Evolutionary conservation across 2,113 vertebrate genomes (phyloP).

Genomic region (Cyphomyrus discorhynchus): DNA sequence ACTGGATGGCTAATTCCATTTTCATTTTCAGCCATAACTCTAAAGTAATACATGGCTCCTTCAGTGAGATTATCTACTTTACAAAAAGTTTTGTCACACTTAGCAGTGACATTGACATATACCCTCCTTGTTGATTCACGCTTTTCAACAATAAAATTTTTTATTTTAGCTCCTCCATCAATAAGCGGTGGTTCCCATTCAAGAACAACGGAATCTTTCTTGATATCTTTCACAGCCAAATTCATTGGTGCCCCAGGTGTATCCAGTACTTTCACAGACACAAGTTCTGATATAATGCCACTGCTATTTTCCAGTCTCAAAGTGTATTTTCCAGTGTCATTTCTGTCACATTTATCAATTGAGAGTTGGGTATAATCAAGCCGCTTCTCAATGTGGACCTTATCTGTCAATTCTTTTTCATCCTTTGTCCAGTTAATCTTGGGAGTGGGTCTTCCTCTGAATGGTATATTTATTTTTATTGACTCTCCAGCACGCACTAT

Average conservation of each 20-base stretch:
- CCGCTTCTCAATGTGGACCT: slow-evolving; percentile 72
- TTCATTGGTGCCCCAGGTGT: slow-evolving; percentile 75
- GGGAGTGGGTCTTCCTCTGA: slow-evolving; percentile 85
- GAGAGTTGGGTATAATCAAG: slow-evolving; percentile 73
- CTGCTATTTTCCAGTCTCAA: slow-evolving; percentile 75
- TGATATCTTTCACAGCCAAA: slow-evolving; percentile 71
- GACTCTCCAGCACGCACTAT: slow-evolving; percentile 83
- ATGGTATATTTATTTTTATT: slow-evolving; percentile 83
- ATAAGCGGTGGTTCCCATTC: slow-evolving; percentile 76
- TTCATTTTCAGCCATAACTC: slow-evolving; percentile 87
- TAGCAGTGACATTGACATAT: slow-evolving; percentile 73
- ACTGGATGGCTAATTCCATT: slow-evolving; percentile 73
- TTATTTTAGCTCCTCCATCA: slow-evolving; percentile 77
- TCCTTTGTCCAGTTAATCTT: slow-evolving; percentile 88
- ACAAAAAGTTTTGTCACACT: slow-evolving; percentile 74
- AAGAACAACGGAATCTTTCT: slow-evolving; percentile 67
- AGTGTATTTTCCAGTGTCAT: slow-evolving; percentile 77
- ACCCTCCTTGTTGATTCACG: slow-evolving; percentile 82
- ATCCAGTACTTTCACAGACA: slow-evolving; percentile 76
- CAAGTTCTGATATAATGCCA: slow-evolving; percentile 74
- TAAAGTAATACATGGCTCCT: slow-evolving; percentile 78
- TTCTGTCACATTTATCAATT: slow-evolving; percentile 79
- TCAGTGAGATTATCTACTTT: slow-evolving; percentile 79
- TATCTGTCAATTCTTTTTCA: slow-evolving; percentile 75
- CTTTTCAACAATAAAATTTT: slow-evolving; percentile 79